Conservation (phyloP, 2,113 vertebrate species). For the Girardinichthys multiradiatus region DNA sequence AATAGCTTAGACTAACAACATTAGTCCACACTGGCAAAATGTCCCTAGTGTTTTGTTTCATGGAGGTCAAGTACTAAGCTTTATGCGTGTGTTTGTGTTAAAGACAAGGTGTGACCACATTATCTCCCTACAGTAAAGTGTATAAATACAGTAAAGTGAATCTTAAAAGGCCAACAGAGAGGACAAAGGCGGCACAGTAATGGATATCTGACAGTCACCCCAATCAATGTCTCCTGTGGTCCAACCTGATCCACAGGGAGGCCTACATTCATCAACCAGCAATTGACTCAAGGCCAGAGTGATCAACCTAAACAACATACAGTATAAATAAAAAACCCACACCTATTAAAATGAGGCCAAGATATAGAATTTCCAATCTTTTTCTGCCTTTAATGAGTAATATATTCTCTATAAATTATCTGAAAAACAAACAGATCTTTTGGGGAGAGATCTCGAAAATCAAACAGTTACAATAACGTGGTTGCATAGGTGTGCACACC, state of each 20-base stretch:
- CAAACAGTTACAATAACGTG: no score
- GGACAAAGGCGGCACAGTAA: slow-evolving; percentile 5
- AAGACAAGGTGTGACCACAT: not conserved
- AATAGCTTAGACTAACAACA: no score
- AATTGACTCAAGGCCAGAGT: slow-evolving; percentile 39
- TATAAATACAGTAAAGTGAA: not conserved
- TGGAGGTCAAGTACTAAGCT: no score
- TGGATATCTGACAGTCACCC: slow-evolving; percentile 48
- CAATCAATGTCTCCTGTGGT: slow-evolving; percentile 43
- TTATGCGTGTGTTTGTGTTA: no score
- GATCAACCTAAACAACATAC: slow-evolving; percentile 11
- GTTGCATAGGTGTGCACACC: no score
- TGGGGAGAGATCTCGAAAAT: no score
- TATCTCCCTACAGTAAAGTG: slow-evolving; percentile 7
- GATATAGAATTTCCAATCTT: no score
- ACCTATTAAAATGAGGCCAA: not conserved
- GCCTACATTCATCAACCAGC: slow-evolving; percentile 50
- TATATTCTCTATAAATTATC: no score
- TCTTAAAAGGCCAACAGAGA: not conserved
- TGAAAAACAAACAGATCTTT: no score
- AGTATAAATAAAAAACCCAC: not conserved
- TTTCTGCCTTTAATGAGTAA: no score
- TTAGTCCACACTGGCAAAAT: no score
- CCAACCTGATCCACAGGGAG: slow-evolving; percentile 5
- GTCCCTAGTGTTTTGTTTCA: no score